phyloP scores from a whole-genome alignment of 2,888 invertebrate species.

The Drosophila putrida region DNA sequence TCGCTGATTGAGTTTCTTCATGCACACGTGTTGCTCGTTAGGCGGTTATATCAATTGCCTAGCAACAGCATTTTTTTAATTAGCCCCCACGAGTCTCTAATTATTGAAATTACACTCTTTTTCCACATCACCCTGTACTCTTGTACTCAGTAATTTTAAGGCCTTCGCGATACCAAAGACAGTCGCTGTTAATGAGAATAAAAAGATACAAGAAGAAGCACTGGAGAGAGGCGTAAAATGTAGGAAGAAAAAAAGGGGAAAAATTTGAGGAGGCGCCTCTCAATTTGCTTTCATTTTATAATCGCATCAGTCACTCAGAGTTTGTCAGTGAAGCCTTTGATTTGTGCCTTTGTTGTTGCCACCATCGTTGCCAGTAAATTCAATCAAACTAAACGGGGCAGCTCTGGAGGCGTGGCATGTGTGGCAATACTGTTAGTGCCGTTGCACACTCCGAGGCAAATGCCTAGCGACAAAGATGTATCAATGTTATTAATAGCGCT shows the following conservation, averaged over 20 bases:
- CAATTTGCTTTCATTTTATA: constrained; percentile 70
- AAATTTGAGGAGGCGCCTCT: constrained; percentile 31
- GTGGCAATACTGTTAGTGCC: neutral
- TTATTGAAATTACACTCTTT: constrained; percentile 23
- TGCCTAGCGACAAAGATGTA: constrained; percentile 64
- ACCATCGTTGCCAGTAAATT: constrained; percentile 28
- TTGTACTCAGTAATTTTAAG: constrained; percentile 53
- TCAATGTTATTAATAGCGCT: constrained; percentile 80
- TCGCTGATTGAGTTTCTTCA: neutral
- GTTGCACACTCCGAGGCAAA: constrained; percentile 22
- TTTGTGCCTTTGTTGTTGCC: constrained; percentile 36
- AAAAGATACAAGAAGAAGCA: neutral
- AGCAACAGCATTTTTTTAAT: constrained; percentile 53
- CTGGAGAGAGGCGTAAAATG: neutral
- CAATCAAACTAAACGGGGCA: constrained; percentile 52
- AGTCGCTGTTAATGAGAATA: constrained; percentile 50
- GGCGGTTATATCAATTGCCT: constrained; percentile 58
- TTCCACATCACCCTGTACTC: neutral
- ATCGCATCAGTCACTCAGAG: constrained; percentile 64
- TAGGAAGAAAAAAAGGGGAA: neutral
- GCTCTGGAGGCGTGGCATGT: constrained; percentile 13
- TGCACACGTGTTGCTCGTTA: constrained; percentile 65
- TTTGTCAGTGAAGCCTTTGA: constrained; percentile 54
- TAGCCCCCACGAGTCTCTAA: constrained; percentile 45
- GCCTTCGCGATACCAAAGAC: constrained; percentile 45